Evolutionary conservation across 2,113 vertebrate genomes (phyloP).

Genomic region (Eudyptes chrysolophus): DNA sequence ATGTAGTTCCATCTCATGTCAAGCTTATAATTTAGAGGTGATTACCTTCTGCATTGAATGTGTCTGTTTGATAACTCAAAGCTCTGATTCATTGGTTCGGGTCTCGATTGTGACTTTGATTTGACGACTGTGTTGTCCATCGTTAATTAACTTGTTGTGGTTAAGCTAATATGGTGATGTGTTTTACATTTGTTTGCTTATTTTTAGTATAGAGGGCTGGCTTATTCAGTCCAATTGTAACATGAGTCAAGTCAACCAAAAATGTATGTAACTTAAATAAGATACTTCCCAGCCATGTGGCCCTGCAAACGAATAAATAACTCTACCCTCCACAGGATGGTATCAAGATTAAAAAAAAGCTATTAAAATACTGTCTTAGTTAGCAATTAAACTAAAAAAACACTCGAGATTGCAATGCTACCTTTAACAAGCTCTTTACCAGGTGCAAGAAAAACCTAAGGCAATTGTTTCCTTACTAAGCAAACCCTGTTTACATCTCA

Average conservation of each 20-base stretch:
- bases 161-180: neutral
- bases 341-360: conserved; percentile 3
- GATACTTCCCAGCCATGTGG: neutral
- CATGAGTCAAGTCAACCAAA: neutral
- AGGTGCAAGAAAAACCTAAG: neutral
- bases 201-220: neutral
- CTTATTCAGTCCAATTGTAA: neutral
- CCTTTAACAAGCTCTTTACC: conserved; percentile 1
- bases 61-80: neutral
- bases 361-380: neutral
- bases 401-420: neutral
- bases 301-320: neutral
- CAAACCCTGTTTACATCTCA: neutral
- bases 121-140: neutral
- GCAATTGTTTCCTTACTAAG: neutral
- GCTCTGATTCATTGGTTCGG: neutral
- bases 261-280: neutral
- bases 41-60: neutral
- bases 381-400: neutral
- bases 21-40: neutral
- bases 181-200: conserved; percentile 1
- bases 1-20: neutral
- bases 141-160: neutral
- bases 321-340: neutral
- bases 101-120: neutral